A percentile compares a stretch with the other conserved stretches of the same genome.
Evolutionary conservation across 2,113 vertebrate species (phyloP).

Genomic region (Datnioides undecimradiatus): DNA sequence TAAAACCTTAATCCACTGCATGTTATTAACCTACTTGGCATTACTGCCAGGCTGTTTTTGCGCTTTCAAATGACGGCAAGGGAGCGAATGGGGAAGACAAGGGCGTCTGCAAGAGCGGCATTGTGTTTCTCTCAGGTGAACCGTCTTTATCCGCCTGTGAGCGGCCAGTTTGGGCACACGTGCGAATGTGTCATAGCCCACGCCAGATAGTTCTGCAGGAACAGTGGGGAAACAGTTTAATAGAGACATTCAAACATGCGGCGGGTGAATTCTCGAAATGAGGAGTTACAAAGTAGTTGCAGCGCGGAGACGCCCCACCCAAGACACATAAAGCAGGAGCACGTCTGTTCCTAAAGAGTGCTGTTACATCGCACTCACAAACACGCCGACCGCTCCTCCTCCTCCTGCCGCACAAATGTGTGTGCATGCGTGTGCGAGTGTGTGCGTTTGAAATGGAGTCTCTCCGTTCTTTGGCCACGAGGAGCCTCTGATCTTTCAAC

Average conservation of each 20-base stretch:
- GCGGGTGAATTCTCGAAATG: neutral
- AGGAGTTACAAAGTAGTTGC: slow-evolving; percentile 43
- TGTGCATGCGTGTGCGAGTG: slow-evolving; percentile 21
- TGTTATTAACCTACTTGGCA: slow-evolving; percentile 80
- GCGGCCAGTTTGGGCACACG: neutral
- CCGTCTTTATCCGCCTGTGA: neutral
- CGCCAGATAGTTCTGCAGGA: neutral
- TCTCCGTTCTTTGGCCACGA: slow-evolving; percentile 46
- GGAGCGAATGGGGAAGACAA: slow-evolving; percentile 28
- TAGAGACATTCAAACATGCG: neutral
- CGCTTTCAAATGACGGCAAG: slow-evolving; percentile 51
- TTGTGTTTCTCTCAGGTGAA: slow-evolving; percentile 33
- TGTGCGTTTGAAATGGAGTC: slow-evolving; percentile 50
- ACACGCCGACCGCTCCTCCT: slow-evolving; percentile 54
- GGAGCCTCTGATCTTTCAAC: slow-evolving; percentile 73
- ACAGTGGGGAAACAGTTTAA: neutral
- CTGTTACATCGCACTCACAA: slow-evolving; percentile 47
- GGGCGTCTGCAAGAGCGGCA: slow-evolving; percentile 6
- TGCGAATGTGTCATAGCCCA: neutral
- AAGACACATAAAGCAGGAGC: slow-evolving; percentile 42
- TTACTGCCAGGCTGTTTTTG: slow-evolving; percentile 60
- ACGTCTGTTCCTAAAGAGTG: slow-evolving; percentile 43
- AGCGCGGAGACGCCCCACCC: slow-evolving; percentile 42
- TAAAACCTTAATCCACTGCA: slow-evolving; percentile 76
- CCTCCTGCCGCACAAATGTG: slow-evolving; percentile 27